Evolutionary conservation across 2,888 invertebrate genomes (phyloP), one percentile per base, ranked within the genome.

Genomic region (Eristalinus aeneus): DNA sequence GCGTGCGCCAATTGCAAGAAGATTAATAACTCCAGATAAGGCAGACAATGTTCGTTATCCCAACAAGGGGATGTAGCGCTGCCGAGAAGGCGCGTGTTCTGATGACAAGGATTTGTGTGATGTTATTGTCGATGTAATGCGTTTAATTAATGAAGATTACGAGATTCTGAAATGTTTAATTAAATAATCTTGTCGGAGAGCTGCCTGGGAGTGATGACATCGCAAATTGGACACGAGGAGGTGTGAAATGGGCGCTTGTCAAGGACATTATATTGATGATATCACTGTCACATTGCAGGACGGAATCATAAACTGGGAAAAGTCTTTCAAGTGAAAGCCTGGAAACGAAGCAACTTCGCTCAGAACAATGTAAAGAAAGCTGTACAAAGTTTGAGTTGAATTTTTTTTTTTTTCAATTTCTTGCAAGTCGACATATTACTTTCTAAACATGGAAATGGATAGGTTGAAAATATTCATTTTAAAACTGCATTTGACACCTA

Each of bases 11-110:
- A 81, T 86, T 86, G 86, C 65, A 86, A 22, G 46, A 86, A 86
- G 86, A 86, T 86, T 86, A 86, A 86, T 86, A 86, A 86, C 86
- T 78, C 82, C 61, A 86, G 85, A 82, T 86, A 86, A 81, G 71
- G 72, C 58, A 77, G 74, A 86, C 78, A 82, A 82, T 78, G 64
- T 77, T 86, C 53, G 71, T 71, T 31, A 53, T 63, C 32, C 31
- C 34, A 60, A 58, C 34, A 34, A 64, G 69, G 64, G 64, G 32
- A 31, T 61, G 53, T 53, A 63, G 27, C n/a, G 58, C n/a, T 56
- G 54, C 27, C 36, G 22, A 32, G 53, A 61, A 36, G 67, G 79
- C 81, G 86, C 77, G 86, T 78, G 82, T 78, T 39, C 46, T 69
- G 60, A 64, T 39, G 64, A 69, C 34, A 36, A 58, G 71, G 78